Evolutionary conservation across 2,113 vertebrate genomes (phyloP).

Genomic region (Python bivittatus): DNA sequence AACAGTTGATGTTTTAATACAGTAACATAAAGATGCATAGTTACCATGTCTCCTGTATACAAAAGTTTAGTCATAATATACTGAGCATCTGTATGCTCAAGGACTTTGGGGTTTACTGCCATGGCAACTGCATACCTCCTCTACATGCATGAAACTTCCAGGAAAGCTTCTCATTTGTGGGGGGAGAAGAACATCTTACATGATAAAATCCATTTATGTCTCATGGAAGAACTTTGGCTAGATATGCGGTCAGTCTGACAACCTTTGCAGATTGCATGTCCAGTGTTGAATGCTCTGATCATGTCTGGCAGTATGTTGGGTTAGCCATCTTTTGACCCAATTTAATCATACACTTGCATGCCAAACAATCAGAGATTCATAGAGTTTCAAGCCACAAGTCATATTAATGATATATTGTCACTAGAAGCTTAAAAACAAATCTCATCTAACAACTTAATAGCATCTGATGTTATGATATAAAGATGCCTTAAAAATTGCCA

Average conservation of each 20-base stretch:
- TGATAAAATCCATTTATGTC: not conserved
- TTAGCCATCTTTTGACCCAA: not conserved
- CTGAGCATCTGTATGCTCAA: not conserved
- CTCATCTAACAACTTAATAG: not conserved
- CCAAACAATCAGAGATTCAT: not conserved
- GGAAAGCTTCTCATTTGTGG: not conserved
- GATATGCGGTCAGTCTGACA: not conserved
- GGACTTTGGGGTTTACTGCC: not conserved
- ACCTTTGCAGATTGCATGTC: not conserved
- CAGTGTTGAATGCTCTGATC: not conserved
- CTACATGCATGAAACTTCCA: not conserved
- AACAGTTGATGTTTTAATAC: not conserved
- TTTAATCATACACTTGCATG: not conserved
- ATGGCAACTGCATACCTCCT: not conserved
- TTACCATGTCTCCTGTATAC: not conserved
- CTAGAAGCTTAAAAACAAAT: not conserved
- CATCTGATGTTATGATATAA: not conserved
- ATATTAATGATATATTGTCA: not conserved
- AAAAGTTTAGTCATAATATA: not conserved
- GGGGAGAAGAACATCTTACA: not conserved
- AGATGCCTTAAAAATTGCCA: not conserved
- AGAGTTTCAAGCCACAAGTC: not conserved
- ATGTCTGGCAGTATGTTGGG: not conserved
- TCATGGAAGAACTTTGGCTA: not conserved
- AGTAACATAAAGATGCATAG: not conserved